These are phyloP conservation scores for Halocynthia aurantium DNA, from an alignment of 23 tunicate genomes.

Conservation along the genomic window DNA sequence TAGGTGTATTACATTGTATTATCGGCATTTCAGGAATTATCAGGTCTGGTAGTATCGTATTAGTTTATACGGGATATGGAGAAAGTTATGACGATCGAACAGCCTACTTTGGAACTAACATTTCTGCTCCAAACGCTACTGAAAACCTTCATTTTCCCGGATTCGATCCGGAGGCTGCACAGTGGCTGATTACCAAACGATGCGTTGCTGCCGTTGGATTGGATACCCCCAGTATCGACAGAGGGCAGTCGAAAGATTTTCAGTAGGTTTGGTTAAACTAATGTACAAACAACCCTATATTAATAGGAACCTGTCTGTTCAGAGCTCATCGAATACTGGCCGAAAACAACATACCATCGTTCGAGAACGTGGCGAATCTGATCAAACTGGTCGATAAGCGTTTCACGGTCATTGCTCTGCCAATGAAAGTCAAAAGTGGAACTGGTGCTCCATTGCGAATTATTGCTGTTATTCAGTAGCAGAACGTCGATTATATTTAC, in stretches of 20 bases:
- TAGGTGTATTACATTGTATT: no score
- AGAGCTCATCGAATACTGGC: not conserved
- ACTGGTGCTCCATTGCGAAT: conserved; percentile 15
- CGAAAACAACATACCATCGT: not conserved
- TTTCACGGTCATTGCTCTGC: conserved; percentile 11
- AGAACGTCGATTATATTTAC: no score
- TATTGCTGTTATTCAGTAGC: not conserved
- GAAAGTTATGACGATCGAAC: conserved; percentile 2
- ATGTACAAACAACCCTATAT: not conserved
- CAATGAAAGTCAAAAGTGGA: conserved; percentile 1
- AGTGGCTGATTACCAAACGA: conserved; percentile 4
- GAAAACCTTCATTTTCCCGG: conserved; percentile 6
- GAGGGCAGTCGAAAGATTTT: not conserved
- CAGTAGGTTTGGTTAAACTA: conserved; percentile 1
- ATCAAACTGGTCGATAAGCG: not conserved
- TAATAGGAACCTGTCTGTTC: not conserved
- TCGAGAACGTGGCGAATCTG: conserved; percentile 12
- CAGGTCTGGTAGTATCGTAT: conserved; percentile 18
- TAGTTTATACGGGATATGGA: conserved; percentile 9
- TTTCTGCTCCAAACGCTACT: conserved; percentile 3
- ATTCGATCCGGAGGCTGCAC: not conserved
- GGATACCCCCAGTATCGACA: conserved; percentile 8
- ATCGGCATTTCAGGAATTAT: not conserved
- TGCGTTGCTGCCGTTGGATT: conserved; percentile 12
- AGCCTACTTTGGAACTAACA: conserved; percentile 1